Percentiles rank a stretch among this genome's conserved stretches.
phyloP scores from a whole-genome alignment of 2,888 invertebrate genomes.

The Synergus japonicus region DNA sequence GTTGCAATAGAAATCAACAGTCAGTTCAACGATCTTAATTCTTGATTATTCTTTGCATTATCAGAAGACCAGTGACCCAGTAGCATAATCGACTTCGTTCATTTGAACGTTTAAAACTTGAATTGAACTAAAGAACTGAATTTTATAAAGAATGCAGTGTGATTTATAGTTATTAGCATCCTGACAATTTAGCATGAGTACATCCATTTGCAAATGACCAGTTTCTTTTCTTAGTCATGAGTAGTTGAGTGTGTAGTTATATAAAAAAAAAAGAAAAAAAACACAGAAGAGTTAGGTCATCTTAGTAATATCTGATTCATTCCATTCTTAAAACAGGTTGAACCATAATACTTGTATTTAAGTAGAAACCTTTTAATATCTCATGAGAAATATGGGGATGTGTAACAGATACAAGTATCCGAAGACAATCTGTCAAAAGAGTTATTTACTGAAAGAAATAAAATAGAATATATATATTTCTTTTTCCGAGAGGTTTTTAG shows the following conservation, averaged over 20 bases:
- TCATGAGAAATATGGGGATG: background rate
- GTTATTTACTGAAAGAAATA: background rate
- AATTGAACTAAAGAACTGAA: background rate
- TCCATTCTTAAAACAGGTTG: background rate
- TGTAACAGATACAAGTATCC: background rate
- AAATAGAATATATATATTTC: background rate
- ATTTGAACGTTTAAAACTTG: too few relatives aligned
- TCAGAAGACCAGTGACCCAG: background rate
- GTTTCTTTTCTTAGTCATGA: background rate
- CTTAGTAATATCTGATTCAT: background rate
- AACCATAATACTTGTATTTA: background rate
- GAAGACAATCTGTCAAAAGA: background rate
- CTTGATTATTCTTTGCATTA: background rate
- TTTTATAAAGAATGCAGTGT: background rate
- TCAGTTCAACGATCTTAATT: background rate
- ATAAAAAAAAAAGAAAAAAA: too few relatives aligned
- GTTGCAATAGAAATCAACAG: too few relatives aligned
- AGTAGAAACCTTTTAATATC: background rate
- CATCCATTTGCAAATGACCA: background rate
- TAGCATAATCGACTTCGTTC: background rate
- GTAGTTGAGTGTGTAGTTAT: background rate
- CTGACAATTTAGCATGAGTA: background rate
- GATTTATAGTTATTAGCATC: background rate
- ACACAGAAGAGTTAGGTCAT: constrained; percentile 1
- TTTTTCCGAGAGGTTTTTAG: background rate